Conservation (phyloP, 2,888 invertebrate genomes). For the Venusia cambrica region DNA sequence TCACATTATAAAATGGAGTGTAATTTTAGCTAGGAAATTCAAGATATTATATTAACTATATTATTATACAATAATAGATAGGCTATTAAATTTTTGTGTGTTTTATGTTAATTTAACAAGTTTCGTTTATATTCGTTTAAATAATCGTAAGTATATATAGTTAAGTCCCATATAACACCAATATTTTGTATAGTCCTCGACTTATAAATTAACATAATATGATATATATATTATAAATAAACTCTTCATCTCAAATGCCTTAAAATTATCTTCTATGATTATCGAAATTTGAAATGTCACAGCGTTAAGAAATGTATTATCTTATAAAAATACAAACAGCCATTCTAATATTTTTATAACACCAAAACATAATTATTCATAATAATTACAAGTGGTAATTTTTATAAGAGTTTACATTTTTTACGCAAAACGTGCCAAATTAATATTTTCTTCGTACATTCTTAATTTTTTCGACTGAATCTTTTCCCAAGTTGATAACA, state of each 20-base stretch:
- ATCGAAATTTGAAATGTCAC: slow-evolving; percentile 38
- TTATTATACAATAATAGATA: slow-evolving; percentile 63
- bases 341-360: too few relatives aligned
- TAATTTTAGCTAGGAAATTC: slow-evolving; percentile 66
- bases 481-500: slow-evolving; percentile 60
- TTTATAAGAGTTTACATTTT: slow-evolving; percentile 20
- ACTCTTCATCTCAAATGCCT: slow-evolving; percentile 35
- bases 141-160: slow-evolving; percentile 30
- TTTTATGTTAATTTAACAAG: slow-evolving; percentile 19
- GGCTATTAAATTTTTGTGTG: slow-evolving; percentile 49
- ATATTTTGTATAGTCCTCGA: slow-evolving; percentile 35
- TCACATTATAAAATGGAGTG: slow-evolving; percentile 50
- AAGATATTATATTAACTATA: slow-evolving; percentile 55
- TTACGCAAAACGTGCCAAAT: slow-evolving; percentile 43
- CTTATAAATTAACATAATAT: slow-evolving; percentile 29
- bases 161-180: slow-evolving; percentile 40
- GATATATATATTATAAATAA: slow-evolving; percentile 24
- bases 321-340: slow-evolving; percentile 22
- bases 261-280: slow-evolving; percentile 30
- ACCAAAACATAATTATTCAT: neutral
- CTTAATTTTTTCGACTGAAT: slow-evolving; percentile 32
- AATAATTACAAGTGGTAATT: slow-evolving; percentile 1
- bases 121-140: slow-evolving; percentile 19
- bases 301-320: slow-evolving; percentile 42
- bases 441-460: slow-evolving; percentile 25